Base-by-base conservation (phyloP, 2,888 invertebrate genomes). In the Darwinula stevensoni region DNA sequence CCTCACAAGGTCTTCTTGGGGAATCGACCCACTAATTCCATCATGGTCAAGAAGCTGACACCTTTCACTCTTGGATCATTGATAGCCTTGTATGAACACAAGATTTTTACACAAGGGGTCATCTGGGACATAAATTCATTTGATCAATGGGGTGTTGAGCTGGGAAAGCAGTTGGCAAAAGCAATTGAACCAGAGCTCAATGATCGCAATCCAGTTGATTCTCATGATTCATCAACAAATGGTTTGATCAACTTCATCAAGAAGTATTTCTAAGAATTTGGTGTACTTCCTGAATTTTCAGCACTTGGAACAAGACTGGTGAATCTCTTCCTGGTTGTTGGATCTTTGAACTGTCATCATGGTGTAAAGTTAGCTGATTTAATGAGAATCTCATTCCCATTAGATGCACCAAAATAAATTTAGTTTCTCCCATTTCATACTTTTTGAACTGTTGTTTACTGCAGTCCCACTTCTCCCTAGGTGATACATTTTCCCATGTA, bases 111-210 rank as follows among this genome's bases (percentile, higher is more conserved):
- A 0, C 97, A 99, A 52, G 97, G 97, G 28, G 68, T 84, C 30
- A 75, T 99, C 45, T 99, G 97, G 97, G 80, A 94, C 53, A 88
- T 97, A 48, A 97, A 97, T 53, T 94, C 94, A 0, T 97, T 74
- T 52, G 97, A 97, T 58, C 97, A 99, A 48, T 97, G 94, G 91
- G 97, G 97, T 18, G 97, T 97, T 32, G 97, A 99, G 53, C 62
- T 99, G 41, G 97, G 97, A 32, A 99, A 99, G 51, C 86, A 91
- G 49, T 55, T 97, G 42, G 97, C 97, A 2, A 94, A 94, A 56
- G 76, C 73, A n/a, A 94, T 97, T 41, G 86, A 94, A 49, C 80
- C 86, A 0, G 94, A 99, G 50, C 56, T 97, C 29, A 60, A 64
- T 36, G 63, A 64, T 44, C 54, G 55, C 15, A 59, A 56, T 27